Evolutionary conservation across 1,140 invertebrate genomes (phyloP), one percentile per base, ranked within the genome.

Genomic region (Coptotermes formosanus): DNA sequence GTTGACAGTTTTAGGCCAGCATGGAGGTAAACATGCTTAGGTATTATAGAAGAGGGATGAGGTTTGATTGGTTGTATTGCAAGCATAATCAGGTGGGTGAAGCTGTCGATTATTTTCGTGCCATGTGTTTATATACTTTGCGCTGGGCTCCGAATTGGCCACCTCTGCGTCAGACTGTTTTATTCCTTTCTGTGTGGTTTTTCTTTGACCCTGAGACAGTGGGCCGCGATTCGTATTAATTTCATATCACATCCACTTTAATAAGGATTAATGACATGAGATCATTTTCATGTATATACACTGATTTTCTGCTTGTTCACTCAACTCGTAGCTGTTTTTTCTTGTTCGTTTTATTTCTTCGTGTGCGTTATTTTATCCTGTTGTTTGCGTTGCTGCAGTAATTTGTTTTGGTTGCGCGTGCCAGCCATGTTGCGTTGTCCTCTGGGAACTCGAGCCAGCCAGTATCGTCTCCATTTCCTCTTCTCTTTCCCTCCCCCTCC

Each of bases 321-420:
- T 84, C 83, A 84, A 84, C 64, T 75, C 64, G 6, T 9, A 25
- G 14, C 52, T 55, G 14, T 4, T 55, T 55, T 75, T 30, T 75
- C n/a, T 75, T 16, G 6, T 75, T 30, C 64, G 64, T 30, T 75
- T 75, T 30, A 25, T 75, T 75, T 75, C 64, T 75, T 75, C 64
- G 25, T 81, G 48, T 84, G n/a, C 59, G 83, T 84, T 84, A 84
- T 84, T 84, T 84, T 85, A 85, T 81, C 82, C 43, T 64, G 59
- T 81, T 82, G 85, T 85, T 85, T 85, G 85, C 85, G 64, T 75
- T 75, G 64, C 85, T 81, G 85, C 59, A 82, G 86, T 86, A 86
- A 86, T 86, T 86, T 86, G 86, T 86, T 84, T 86, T 84, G 86
- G 86, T 84, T 86, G 86, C 86, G 86, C 86, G 86, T 86, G 86